These are phyloP conservation scores for Coenonympha arcania DNA, from an alignment of 2,888 invertebrate species.

Conservation along the genomic window DNA sequence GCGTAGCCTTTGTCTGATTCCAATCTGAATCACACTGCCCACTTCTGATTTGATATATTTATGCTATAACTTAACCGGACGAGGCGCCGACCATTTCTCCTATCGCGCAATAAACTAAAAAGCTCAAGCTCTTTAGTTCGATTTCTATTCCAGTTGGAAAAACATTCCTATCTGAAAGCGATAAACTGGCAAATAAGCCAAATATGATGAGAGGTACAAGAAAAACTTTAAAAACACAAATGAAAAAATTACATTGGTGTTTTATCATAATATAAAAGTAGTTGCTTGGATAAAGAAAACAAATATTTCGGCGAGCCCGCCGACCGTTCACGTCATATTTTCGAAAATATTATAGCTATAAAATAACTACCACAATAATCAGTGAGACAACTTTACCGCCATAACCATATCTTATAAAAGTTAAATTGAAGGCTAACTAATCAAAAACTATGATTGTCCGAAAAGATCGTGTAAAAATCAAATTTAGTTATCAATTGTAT, in stretches of 20 bases:
- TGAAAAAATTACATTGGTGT: no score
- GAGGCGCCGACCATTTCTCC: background rate
- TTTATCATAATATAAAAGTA: background rate
- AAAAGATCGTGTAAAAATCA: background rate
- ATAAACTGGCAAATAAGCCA: background rate
- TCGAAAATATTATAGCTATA: background rate
- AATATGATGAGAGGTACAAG: no score
- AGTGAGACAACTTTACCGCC: background rate
- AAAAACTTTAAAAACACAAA: no score
- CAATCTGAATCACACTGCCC: conserved; percentile 34
- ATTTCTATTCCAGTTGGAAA: no score
- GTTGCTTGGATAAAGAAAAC: background rate
- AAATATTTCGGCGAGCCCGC: background rate
- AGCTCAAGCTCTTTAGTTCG: background rate
- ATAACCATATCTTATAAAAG: background rate
- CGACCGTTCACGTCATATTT: background rate
- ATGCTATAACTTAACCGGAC: conserved; percentile 21
- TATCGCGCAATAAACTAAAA: background rate
- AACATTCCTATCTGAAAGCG: no score
- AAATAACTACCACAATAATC: background rate
- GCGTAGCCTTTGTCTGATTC: conserved; percentile 33
- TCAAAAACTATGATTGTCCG: background rate
- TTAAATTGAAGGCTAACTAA: background rate
- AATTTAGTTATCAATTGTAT: no score
- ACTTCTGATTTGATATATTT: conserved; percentile 34